Base-by-base conservation (phyloP, 1,140 invertebrate species). In the Saccostrea echinata region DNA sequence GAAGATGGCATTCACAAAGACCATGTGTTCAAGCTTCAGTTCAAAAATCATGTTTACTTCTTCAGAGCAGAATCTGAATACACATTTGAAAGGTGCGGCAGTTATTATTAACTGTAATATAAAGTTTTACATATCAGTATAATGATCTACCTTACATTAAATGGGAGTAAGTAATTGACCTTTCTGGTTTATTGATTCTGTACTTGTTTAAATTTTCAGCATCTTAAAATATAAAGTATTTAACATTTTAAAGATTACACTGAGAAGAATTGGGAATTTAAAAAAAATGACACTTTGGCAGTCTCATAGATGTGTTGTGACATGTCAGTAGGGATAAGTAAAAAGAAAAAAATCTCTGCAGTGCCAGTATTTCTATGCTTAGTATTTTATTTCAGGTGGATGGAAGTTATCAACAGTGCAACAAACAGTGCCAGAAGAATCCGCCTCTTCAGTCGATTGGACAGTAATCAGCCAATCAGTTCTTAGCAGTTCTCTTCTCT, bases 1-100 rank as follows among this genome's bases (percentile, higher is more conserved):
- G 91, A 92, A 35, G 95, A 95, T 91, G 91, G 91, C 30, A 95
- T 95, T 33, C 92, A 92, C 84, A 99, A 99, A 95, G 98, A 99
- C 89, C 98, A 97, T 95, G 98, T 99, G 52, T 99, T 99, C 94
- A 99, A 99, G 94, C 95, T 99, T 53, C 98, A 98, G 93, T 99
- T 99, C 93, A 99, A 99, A 95, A 99, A 97, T 95, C 98, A 99
- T 95, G 97, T 99, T 0, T 99, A 99, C 95, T 99, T 99, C 96
- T 99, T 99, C 95, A 96, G 98, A 91, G 95, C 96, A 21, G 96
- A 96, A 91, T 96, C 95, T 90, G 95, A 96, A 91, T 96, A 96
- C 91, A 95, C 95, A 53, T 96, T 96, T 92, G 93, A 94, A 88
- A 94, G 95, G 94, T 95, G 86, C 3, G 81, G 18, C 27, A 80